Conservation (phyloP, 2,797 vertebrate species). For the Petrocephalus schoutedeni region DNA sequence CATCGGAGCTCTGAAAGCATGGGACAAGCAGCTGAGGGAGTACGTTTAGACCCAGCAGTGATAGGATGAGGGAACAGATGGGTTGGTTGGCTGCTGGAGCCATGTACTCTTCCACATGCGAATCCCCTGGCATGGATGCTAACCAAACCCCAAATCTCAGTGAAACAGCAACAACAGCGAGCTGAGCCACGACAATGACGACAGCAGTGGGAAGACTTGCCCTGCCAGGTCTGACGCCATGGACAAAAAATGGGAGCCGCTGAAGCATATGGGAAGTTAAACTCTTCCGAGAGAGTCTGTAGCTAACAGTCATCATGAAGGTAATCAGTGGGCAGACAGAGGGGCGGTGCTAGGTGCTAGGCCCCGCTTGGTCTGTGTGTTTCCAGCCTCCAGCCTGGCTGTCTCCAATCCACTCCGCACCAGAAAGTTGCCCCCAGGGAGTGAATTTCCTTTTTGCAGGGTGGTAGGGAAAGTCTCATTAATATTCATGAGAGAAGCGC, state of each 20-base stretch:
- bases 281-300: not conserved
- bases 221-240: not conserved
- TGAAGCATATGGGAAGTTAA: conserved; percentile 14
- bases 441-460: not conserved
- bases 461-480: too few relatives aligned
- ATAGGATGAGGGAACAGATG: not conserved
- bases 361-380: not conserved
- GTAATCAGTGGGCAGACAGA: conserved; percentile 1
- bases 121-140: not conserved
- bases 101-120: not conserved
- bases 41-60: not conserved
- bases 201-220: too few relatives aligned
- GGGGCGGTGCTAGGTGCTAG: not conserved
- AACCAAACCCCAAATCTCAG: not conserved
- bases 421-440: not conserved
- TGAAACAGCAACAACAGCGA: not conserved
- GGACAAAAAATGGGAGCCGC: not conserved
- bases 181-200: not conserved
- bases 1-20: not conserved
- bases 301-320: not conserved
- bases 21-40: not conserved
- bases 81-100: not conserved
- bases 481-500: too few relatives aligned
- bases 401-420: not conserved
- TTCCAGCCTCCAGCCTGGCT: not conserved